Conservation (phyloP, 2,888 invertebrate genomes). For the Platerodrilus igneus region DNA sequence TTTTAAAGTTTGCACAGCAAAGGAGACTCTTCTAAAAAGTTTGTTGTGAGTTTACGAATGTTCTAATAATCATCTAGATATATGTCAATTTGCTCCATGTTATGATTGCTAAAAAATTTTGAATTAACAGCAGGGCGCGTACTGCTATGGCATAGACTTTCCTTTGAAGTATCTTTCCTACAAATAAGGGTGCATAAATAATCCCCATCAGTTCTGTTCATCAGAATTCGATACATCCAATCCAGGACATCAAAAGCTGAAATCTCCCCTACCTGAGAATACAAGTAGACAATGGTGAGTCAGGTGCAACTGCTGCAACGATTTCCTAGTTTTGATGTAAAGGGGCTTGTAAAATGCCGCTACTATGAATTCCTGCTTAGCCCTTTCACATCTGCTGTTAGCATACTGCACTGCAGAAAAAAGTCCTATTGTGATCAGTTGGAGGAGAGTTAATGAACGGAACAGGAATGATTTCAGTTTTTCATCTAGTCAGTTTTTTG, state of each 20-base stretch:
- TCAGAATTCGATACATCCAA: neutral
- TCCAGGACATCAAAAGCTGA: neutral
- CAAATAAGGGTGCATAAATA: neutral
- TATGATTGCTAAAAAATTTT: neutral
- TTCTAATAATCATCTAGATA: neutral
- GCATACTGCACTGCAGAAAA: slow-evolving; percentile 15
- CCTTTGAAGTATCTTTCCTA: neutral
- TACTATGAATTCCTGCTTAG: slow-evolving; percentile 13
- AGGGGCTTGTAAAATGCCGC: neutral
- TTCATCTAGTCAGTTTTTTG: neutral
- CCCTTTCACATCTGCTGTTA: slow-evolving; percentile 6
- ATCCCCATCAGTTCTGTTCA: neutral
- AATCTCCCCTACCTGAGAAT: neutral
- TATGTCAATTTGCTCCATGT: slow-evolving; percentile 1
- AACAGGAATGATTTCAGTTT: slow-evolving; percentile 2
- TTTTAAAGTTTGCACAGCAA: neutral
- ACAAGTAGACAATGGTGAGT: neutral
- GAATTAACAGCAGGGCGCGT: neutral
- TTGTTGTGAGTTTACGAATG: neutral
- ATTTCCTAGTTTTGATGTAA: slow-evolving; percentile 1
- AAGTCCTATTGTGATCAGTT: slow-evolving; percentile 9
- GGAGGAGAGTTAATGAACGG: slow-evolving; percentile 16
- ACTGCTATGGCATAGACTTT: neutral
- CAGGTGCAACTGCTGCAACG: slow-evolving; percentile 1
- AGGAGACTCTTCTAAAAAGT: neutral